phyloP scores from a whole-genome alignment of 2,888 invertebrate species.

The Meloe dianella region DNA sequence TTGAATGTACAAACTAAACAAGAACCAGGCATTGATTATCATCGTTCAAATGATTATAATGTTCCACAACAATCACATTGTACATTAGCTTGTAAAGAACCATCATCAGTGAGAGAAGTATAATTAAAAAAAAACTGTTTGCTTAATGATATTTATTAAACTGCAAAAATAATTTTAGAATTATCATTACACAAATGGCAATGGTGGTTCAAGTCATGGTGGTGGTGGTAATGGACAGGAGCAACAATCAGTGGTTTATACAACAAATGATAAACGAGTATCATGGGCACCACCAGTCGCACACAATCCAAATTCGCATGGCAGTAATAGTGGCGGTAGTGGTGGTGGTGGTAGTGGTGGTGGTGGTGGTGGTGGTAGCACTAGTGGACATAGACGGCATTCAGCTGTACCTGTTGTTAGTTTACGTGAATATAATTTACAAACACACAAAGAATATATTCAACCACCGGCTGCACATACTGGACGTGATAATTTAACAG shows the following conservation, averaged over 20 bases:
- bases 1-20: slow-evolving; percentile 68
- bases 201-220: slow-evolving; percentile 45
- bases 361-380: not conserved
- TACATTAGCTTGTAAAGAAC: slow-evolving; percentile 62
- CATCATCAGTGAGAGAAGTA: slow-evolving; percentile 50
- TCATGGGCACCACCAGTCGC: slow-evolving; percentile 65
- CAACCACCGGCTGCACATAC: slow-evolving; percentile 65
- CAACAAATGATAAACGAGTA: slow-evolving; percentile 63
- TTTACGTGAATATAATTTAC: slow-evolving; percentile 56
- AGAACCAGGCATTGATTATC: slow-evolving; percentile 60
- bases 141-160: too few species aligned
- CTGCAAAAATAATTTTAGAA: too few species aligned
- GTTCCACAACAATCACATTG: slow-evolving; percentile 52
- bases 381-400: slow-evolving; percentile 48
- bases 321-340: slow-evolving; percentile 20
- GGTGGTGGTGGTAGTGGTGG: not conserved
- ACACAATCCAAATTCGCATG: slow-evolving; percentile 43
- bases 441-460: slow-evolving; percentile 63
- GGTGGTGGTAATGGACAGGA: slow-evolving; percentile 44
- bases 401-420: slow-evolving; percentile 58
- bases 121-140: slow-evolving; percentile 12
- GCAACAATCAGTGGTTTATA: slow-evolving; percentile 47
- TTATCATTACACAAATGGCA: slow-evolving; percentile 40
- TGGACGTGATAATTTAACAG: slow-evolving; percentile 58
- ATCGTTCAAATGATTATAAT: slow-evolving; percentile 54